Conservation (phyloP, 2,888 invertebrate species). For the Hirtodrosophila confusa region DNA sequence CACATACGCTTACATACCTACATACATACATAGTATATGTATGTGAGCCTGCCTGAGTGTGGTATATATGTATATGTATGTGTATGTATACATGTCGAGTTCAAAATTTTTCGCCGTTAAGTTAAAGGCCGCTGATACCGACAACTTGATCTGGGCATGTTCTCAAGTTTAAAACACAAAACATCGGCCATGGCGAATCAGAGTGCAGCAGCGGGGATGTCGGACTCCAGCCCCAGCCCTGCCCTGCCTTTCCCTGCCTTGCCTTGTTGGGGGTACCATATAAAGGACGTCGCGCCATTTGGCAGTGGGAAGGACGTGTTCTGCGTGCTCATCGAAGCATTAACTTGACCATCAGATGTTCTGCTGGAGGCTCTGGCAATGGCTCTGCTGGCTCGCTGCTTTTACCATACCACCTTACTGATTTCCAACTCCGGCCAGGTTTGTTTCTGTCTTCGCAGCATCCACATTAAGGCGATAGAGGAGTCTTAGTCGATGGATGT, state of each 20-base stretch:
- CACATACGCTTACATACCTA: conserved; percentile 20
- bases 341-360: conserved; percentile 69
- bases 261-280: conserved; percentile 1
- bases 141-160: conserved; percentile 76
- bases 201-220: conserved; percentile 10
- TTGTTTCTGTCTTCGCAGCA: conserved; percentile 27
- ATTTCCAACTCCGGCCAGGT: conserved; percentile 15
- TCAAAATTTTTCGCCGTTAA: conserved; percentile 60
- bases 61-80: conserved; percentile 22
- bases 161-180: conserved; percentile 69
- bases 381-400: conserved; percentile 14
- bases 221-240: conserved; percentile 1
- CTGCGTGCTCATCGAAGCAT: conserved; percentile 68
- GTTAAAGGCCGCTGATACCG: conserved; percentile 76
- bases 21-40: conserved; percentile 24
- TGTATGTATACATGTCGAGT: conserved; percentile 40
- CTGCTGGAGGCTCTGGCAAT: conserved; percentile 26
- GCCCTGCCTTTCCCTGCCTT: no score
- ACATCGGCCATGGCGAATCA: conserved; percentile 24
- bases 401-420: conserved; percentile 12
- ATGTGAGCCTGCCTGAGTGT: no score
- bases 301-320: conserved; percentile 23
- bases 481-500: neutral
- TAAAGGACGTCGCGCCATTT: neutral
- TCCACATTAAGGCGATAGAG: conserved; percentile 15